Conservation (phyloP, 2,888 invertebrate genomes). For the Argyresthia goedartella region DNA sequence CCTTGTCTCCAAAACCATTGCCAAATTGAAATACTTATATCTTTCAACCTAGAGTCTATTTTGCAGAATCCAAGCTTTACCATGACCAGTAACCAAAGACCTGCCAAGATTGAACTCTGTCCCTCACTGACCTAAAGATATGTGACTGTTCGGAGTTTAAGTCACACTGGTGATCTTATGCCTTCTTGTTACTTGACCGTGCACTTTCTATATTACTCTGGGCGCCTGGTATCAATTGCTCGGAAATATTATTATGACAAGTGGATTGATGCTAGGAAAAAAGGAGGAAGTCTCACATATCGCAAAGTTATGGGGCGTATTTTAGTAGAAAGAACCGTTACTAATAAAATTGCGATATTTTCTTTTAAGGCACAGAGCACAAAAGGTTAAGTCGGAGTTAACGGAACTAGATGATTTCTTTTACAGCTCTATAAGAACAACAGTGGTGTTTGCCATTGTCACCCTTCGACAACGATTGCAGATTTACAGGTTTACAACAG, state of each 20-base stretch:
- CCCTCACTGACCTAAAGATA: not conserved
- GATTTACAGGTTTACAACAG: too few relatives aligned
- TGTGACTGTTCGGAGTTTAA: constrained; percentile 12
- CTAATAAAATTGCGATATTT: not conserved
- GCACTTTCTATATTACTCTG: constrained; percentile 41
- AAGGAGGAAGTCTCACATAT: not conserved
- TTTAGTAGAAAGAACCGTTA: not conserved
- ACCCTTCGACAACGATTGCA: too few relatives aligned
- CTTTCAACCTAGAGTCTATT: constrained; percentile 7
- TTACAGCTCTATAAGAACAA: too few relatives aligned
- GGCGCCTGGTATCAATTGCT: constrained; percentile 57
- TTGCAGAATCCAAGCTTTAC: constrained; percentile 8
- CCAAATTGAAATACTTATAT: constrained; percentile 60
- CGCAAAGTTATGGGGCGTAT: not conserved
- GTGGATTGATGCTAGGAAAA: constrained; percentile 2
- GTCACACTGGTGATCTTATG: constrained; percentile 21
- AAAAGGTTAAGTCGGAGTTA: too few relatives aligned
- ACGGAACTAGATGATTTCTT: too few relatives aligned
- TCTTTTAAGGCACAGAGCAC: too few relatives aligned
- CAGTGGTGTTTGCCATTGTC: too few relatives aligned
- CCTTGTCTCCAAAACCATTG: constrained; percentile 53
- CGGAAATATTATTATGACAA: constrained; percentile 50
- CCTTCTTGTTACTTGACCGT: constrained; percentile 36
- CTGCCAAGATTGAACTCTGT: constrained; percentile 15
- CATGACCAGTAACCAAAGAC: constrained; percentile 27